Conservation (phyloP, 2,888 invertebrate genomes). For the Tenthredo livida region DNA sequence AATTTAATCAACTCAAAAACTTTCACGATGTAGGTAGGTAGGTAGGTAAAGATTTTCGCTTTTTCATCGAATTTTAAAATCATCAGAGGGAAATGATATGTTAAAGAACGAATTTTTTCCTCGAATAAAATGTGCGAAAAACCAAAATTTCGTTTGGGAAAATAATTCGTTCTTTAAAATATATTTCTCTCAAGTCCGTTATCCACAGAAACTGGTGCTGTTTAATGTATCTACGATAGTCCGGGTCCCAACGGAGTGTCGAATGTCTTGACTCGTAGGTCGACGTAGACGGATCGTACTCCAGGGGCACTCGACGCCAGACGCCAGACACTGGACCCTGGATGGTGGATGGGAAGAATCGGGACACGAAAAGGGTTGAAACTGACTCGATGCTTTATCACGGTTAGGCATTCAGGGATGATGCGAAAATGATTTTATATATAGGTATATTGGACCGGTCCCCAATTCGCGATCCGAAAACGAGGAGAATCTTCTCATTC, state of each 20-base stretch:
- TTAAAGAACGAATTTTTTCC: no score
- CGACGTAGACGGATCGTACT: conserved; percentile 46
- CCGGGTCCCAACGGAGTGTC: background rate
- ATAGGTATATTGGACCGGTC: no score
- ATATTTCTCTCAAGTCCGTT: background rate
- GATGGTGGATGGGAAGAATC: conserved; percentile 21
- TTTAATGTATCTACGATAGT: conserved; percentile 28
- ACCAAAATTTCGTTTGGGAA: no score
- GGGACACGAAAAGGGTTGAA: conserved; percentile 31
- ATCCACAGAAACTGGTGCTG: background rate
- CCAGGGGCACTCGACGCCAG: conserved; percentile 40
- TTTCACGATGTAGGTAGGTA: background rate
- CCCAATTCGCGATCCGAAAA: background rate
- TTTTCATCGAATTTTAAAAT: no score
- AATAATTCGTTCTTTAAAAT: background rate
- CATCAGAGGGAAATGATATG: no score
- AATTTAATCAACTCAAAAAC: conserved; percentile 32
- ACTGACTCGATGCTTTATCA: conserved; percentile 8
- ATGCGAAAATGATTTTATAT: background rate
- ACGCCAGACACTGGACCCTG: conserved; percentile 32
- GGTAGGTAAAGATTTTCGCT: no score
- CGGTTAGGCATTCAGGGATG: background rate
- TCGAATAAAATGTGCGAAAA: no score
- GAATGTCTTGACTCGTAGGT: conserved; percentile 32
- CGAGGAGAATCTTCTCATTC: background rate